Evolutionary conservation across 2,888 invertebrate species (phyloP), one percentile per base, ranked within the genome.

Genomic region (Drosophila infuscata): DNA sequence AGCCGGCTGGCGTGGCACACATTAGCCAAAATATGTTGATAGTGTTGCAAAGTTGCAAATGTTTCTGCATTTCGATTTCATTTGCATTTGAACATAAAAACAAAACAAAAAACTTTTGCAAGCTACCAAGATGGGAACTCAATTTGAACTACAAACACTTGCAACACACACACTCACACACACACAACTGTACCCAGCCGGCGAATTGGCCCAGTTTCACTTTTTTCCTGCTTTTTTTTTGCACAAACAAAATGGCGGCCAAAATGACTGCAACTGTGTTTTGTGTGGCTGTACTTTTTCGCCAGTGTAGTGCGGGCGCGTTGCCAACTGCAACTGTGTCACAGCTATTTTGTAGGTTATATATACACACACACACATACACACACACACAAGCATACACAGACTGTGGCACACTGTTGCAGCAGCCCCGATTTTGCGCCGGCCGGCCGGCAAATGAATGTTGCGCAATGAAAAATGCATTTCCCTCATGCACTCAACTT

Each of bases 211-310:
- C 89, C 78, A 90, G 90, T 86, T 86, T 90, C 75, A 70, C 73
- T 74, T 88, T 76, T 71, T 68, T 46, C 46, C 46, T 46, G 46
- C 15, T 25, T 46, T 46, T 46, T 46, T 46, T 46, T 46, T 43
- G 9, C 80, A 70, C 81, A 83, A 81, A 74, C 90, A 90, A 86
- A 90, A 90, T 86, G 86, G 91, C 91, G 88, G 89, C 84, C 87
- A 46, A 46, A 46, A 25, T 25, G 46, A 61, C 57, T 86, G 88
- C 88, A 86, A 88, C 88, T 88, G 87, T 78, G 46, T 46, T 46
- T 46, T 87, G 87, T 78, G 89, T 82, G 87, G 87, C 87, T 88
- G 87, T 88, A 88, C 87, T 88, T 88, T 88, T 88, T 83, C 82
- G 77, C 62, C 54, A 61, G 61, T 73, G 71, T 76, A 54, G 25